Evolutionary conservation across 2,888 invertebrate species (phyloP), one percentile per base, ranked within the genome.

Genomic region (Drosophila pullipes): DNA sequence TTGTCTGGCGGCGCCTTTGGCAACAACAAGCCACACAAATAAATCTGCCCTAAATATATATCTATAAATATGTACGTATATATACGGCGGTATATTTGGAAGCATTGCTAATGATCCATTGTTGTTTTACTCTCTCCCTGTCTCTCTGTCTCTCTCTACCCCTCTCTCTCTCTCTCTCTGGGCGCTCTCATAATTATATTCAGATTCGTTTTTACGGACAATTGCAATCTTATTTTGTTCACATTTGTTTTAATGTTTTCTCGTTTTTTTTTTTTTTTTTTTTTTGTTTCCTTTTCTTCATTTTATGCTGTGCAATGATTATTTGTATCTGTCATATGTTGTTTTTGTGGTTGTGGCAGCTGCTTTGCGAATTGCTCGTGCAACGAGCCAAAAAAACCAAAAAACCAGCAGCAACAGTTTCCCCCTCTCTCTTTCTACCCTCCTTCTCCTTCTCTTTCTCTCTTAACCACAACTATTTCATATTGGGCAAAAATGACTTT

Each of bases 401-500:
- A 52, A 44, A 25, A 25, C 16, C 16, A 47, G 28, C 25, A 1
- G 52, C 70, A 50, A 53, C 41, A 30, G 13, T 18, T 11, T 18
- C 52, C n/a, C 41, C n/a, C 7, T 10, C 30, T 7, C 37, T 37
- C 37, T 6, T 16, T 10, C 25, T 10, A 33, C 7, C 1, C 25
- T 16, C n/a, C 13, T 47, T 25, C 31, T 10, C 61, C 35, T 4
- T n/a, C 41, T 16, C 13, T 11, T n/a, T n/a, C 63, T 22, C 47
- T 31, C 31, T 25, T 30, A 33, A 74, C 77, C 72, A 47, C 74
- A 84, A 82, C 88, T 78, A 82, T 85, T 81, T 87, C 70, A 72
- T 76, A 82, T 86, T 88, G 83, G 78, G 74, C 78, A 75, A 74
- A 82, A 89, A 87, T 89, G 73, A 82, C 85, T 80, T 80, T 82